Conservation (phyloP, 2,797 vertebrate species). For the Buceros bicornis region DNA sequence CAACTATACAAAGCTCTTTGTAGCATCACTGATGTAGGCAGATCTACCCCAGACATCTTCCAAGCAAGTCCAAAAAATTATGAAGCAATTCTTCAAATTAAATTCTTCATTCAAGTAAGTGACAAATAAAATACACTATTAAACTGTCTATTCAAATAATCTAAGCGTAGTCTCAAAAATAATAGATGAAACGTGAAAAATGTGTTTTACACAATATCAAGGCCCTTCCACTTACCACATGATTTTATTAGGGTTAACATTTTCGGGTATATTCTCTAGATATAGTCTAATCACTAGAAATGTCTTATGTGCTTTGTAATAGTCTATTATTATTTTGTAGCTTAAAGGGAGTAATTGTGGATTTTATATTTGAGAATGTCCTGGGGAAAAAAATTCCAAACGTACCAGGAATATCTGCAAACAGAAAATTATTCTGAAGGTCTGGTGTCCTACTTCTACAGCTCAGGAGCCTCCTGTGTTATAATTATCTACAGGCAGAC, state of each 20-base stretch:
- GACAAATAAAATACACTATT: constrained; percentile 48
- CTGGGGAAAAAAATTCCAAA: background rate
- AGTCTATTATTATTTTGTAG: background rate
- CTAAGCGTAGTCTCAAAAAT: constrained; percentile 12
- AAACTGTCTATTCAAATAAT: constrained; percentile 58
- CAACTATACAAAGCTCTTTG: background rate
- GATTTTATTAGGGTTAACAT: background rate
- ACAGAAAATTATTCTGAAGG: background rate
- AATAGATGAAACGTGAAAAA: constrained; percentile 33
- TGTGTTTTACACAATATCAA: constrained; percentile 3
- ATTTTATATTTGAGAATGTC: background rate
- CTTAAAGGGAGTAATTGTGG: background rate
- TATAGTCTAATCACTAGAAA: background rate
- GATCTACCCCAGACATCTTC: background rate
- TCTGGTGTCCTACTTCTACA: background rate
- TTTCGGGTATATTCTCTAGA: background rate
- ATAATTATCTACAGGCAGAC: background rate
- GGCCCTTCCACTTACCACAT: background rate
- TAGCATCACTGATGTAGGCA: background rate
- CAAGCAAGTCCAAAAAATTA: background rate
- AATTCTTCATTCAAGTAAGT: background rate
- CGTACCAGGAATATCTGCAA: background rate
- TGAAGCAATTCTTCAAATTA: background rate
- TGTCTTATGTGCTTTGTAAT: background rate
- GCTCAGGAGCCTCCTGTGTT: background rate